Evolutionary conservation across 2,888 invertebrate species (phyloP).

Genomic region (Steinernema hermaphroditum): DNA sequence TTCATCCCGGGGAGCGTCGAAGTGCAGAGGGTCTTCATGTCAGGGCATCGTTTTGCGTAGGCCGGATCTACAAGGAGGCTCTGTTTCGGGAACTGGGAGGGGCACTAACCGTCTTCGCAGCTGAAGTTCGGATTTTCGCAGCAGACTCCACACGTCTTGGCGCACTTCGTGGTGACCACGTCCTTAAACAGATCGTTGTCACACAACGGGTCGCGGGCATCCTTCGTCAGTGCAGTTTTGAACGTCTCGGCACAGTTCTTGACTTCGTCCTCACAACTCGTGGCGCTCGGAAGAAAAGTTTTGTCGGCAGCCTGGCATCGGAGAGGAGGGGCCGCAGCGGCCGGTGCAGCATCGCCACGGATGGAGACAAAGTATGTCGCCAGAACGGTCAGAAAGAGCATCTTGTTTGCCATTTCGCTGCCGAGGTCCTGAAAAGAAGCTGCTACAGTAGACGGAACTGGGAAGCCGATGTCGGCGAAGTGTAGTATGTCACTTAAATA

Average conservation of each 20-base stretch:
- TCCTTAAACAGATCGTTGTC: slow-evolving; percentile 50
- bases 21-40: neutral
- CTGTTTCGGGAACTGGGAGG: neutral
- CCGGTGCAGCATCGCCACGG: too few relatives aligned
- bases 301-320: neutral
- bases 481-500: too few relatives aligned
- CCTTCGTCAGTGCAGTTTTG: neutral
- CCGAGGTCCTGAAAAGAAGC: too few relatives aligned
- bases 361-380: too few relatives aligned
- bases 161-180: slow-evolving; percentile 45
- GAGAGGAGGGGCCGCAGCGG: neutral
- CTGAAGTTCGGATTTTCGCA: slow-evolving; percentile 46
- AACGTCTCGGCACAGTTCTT: neutral
- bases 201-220: slow-evolving; percentile 43
- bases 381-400: too few relatives aligned
- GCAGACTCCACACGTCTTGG: slow-evolving; percentile 49
- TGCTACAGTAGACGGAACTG: too few relatives aligned
- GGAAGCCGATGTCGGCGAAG: too few relatives aligned
- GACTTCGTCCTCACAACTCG: neutral
- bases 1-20: neutral
- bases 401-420: too few relatives aligned
- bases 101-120: slow-evolving; percentile 43
- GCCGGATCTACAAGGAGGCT: neutral
- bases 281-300: neutral
- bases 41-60: neutral